phyloP scores from a whole-genome alignment of 2,797 vertebrate species.

The Nyctibius grandis region DNA sequence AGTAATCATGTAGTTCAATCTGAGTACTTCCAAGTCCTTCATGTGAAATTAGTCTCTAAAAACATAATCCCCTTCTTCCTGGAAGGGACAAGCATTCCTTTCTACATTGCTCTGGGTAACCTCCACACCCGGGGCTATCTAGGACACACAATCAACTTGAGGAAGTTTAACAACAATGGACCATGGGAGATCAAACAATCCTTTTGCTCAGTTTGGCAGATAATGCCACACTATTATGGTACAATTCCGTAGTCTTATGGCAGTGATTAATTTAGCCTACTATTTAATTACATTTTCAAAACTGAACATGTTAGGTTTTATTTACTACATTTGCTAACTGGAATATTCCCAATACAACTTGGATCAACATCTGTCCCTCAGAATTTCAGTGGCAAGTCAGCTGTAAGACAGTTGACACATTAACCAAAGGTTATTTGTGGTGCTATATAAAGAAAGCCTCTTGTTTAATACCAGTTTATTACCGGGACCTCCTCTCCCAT shows the following conservation, averaged over 20 bases:
- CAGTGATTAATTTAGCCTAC: background rate
- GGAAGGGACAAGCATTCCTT: background rate
- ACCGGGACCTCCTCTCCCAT: background rate
- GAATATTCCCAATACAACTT: background rate
- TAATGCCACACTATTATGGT: background rate
- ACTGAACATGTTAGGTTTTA: background rate
- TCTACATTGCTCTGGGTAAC: background rate
- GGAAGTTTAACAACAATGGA: fast-evolving
- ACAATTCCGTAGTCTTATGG: background rate
- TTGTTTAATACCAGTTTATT: background rate
- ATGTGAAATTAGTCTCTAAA: background rate
- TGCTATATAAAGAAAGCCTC: conserved; percentile 5
- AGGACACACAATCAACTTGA: background rate
- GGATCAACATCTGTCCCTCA: background rate
- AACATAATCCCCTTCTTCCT: background rate
- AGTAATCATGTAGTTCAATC: background rate
- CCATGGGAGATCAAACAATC: background rate
- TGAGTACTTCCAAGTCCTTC: background rate
- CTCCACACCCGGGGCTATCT: background rate
- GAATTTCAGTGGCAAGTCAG: no score
- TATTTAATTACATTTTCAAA: background rate
- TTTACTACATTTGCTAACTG: background rate
- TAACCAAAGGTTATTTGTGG: conserved; percentile 10
- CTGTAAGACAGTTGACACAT: background rate
- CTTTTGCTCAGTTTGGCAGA: background rate